Evolutionary conservation across 1,140 invertebrate species (phyloP).

Genomic region (Pseudomyrmex gracilis): DNA sequence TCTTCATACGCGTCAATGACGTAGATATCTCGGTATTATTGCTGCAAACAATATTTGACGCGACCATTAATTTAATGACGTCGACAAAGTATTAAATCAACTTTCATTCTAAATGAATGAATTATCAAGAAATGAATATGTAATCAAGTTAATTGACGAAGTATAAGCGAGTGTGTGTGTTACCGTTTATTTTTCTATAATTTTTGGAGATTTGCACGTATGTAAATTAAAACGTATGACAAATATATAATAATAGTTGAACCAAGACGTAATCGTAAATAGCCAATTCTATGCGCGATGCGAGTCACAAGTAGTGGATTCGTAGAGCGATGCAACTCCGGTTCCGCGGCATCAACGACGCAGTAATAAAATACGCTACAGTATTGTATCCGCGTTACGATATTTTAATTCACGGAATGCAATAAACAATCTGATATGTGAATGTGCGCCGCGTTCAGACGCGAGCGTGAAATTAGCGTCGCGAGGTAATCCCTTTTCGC

Average conservation of each 20-base stretch:
- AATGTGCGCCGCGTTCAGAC: conserved; percentile 42
- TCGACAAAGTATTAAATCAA: conserved; percentile 46
- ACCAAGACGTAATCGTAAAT: not conserved
- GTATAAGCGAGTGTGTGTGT: not conserved
- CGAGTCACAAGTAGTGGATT: not conserved
- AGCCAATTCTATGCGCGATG: not conserved
- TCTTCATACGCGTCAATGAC: conserved; percentile 20
- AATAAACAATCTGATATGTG: conserved; percentile 67
- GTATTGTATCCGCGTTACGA: conserved; percentile 57
- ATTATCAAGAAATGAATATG: not conserved
- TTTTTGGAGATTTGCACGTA: not conserved
- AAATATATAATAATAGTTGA: not conserved
- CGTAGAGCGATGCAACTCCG: conserved; percentile 52
- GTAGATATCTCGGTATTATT: conserved; percentile 26
- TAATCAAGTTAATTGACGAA: conserved; percentile 29
- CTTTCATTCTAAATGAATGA: conserved; percentile 20
- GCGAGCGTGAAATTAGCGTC: conserved; percentile 60
- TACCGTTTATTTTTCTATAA: not conserved
- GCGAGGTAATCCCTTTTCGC: not conserved
- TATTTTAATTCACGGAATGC: conserved; percentile 72
- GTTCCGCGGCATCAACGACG: conserved; percentile 4
- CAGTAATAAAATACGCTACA: conserved; percentile 67
- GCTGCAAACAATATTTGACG: conserved; percentile 8
- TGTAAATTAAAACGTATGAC: not conserved
- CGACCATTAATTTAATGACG: conserved; percentile 37